Evolutionary conservation across 2,888 invertebrate species (phyloP), one percentile per base, ranked within the genome.

Genomic region (Sinodicranocentrus sp.): DNA sequence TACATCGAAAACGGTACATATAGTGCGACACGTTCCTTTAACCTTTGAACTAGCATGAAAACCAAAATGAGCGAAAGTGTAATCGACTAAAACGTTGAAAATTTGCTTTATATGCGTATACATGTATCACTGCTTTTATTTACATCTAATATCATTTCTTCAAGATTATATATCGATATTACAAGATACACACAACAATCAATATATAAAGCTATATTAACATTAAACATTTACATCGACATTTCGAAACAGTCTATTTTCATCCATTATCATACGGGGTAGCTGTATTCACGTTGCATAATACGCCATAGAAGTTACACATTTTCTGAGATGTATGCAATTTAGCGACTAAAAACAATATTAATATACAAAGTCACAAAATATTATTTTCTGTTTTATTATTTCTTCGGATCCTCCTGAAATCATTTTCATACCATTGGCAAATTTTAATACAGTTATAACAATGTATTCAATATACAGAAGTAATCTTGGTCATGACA

Each of bases 321-420:
- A 23, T 57, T 5, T 13, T 10, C 19, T 5, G 21, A 57, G 8
- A 57, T 57, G 57, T 57, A 57, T 15, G 23, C 57, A 23, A 17
- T 67, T 39, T 19, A 43, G 43, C 67, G 43, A 67, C 67, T 67
- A 67, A 44, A 67, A 67, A 43, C 21, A 67, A 67, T 43, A 33
- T 39, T 43, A 68, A 68, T 61, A 82, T 73, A 82, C 82, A 82
- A 82, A 75, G 82, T 82, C 82, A 75, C 82, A 82, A 82, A 82
- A 82, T 82, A 82, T 82, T 73, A 73, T 68, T 82, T 82, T 25
- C 23, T n/a, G 6, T 17, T 67, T 68, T 21, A 25, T 71, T 63
- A 17, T 72, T 33, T 72, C 44, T 21, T 61, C 77, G 54, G 44
- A 77, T 44, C 59, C 33, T 68, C 61, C 57, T 39, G 57, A 70